phyloP scores from a whole-genome alignment of 2,888 invertebrate genomes.

The Galeruca laticollis region DNA sequence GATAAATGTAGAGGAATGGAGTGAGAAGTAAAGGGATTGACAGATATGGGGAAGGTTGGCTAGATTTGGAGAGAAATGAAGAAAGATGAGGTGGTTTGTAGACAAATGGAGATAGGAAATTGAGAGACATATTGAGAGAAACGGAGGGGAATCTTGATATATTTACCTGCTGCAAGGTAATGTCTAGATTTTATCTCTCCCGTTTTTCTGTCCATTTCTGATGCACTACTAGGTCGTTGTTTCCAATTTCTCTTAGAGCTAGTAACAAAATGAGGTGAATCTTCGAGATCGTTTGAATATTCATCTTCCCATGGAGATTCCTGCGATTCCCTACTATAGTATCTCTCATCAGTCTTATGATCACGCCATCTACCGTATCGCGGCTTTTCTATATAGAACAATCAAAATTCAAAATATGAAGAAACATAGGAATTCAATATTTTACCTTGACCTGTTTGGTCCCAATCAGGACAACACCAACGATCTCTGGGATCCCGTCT shows the following conservation, averaged over 20 bases:
- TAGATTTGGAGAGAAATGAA: no score
- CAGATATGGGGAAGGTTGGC: no score
- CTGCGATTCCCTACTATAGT: slow-evolving; percentile 63
- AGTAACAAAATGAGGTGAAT: slow-evolving; percentile 61
- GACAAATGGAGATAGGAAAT: no score
- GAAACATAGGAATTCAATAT: slow-evolving; percentile 10
- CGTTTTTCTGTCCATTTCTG: slow-evolving; percentile 69
- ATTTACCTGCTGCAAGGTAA: slow-evolving; percentile 50
- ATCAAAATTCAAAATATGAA: not conserved
- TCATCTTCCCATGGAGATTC: slow-evolving; percentile 74
- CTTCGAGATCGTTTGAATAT: slow-evolving; percentile 66
- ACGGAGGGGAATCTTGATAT: not conserved
- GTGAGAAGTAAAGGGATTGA: no score
- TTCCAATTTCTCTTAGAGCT: slow-evolving; percentile 67
- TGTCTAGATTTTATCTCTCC: slow-evolving; percentile 63
- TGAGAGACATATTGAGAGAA: no score
- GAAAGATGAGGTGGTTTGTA: no score
- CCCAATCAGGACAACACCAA: slow-evolving; percentile 69
- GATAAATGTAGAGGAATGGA: no score
- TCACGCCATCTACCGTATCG: slow-evolving; percentile 58
- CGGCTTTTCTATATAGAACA: slow-evolving; percentile 54
- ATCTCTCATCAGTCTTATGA: slow-evolving; percentile 63
- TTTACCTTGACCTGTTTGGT: slow-evolving; percentile 68
- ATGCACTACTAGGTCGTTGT: slow-evolving; percentile 71
- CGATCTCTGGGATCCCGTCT: slow-evolving; percentile 59